phyloP scores from a whole-genome alignment of 1,140 invertebrate species.

The Eumaeus atala region DNA sequence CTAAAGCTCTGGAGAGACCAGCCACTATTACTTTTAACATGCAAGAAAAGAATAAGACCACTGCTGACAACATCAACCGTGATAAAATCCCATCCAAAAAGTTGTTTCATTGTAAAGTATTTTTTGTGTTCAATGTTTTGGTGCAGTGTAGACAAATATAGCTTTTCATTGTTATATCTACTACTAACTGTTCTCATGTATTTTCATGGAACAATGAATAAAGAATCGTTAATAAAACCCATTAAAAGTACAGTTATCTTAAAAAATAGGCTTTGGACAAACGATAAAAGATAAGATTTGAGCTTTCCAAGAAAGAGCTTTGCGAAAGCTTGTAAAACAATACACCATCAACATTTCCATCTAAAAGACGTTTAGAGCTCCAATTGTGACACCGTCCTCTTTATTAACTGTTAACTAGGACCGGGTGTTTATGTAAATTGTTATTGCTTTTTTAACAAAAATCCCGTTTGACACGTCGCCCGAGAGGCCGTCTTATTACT shows the following conservation, averaged over 20 bases:
- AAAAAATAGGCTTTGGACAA: slow-evolving; percentile 14
- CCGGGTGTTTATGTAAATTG: slow-evolving; percentile 71
- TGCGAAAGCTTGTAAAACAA: slow-evolving; percentile 60
- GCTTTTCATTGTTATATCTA: too few species aligned
- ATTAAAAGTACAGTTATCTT: background rate
- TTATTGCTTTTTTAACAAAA: slow-evolving; percentile 73
- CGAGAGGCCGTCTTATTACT: slow-evolving; percentile 54
- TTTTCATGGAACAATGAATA: too few species aligned
- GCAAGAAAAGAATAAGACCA: too few species aligned
- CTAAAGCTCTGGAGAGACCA: too few species aligned
- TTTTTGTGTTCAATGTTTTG: too few species aligned
- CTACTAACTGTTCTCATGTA: too few species aligned
- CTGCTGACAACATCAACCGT: too few species aligned
- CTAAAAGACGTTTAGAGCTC: slow-evolving; percentile 63
- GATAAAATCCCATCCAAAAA: too few species aligned
- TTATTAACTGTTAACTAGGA: slow-evolving; percentile 73
- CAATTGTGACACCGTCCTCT: slow-evolving; percentile 68
- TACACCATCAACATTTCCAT: slow-evolving; percentile 61
- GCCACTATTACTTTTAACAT: too few species aligned
- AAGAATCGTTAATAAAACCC: too few species aligned
- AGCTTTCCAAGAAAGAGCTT: slow-evolving; percentile 29
- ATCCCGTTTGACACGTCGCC: slow-evolving; percentile 66
- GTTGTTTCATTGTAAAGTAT: too few species aligned
- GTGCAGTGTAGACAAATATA: too few species aligned
- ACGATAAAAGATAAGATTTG: slow-evolving; percentile 30